A percentile compares a stretch with the other conserved stretches of the same genome.
Conservation (phyloP, 2,888 invertebrate genomes). For the Oligia strigilis region DNA sequence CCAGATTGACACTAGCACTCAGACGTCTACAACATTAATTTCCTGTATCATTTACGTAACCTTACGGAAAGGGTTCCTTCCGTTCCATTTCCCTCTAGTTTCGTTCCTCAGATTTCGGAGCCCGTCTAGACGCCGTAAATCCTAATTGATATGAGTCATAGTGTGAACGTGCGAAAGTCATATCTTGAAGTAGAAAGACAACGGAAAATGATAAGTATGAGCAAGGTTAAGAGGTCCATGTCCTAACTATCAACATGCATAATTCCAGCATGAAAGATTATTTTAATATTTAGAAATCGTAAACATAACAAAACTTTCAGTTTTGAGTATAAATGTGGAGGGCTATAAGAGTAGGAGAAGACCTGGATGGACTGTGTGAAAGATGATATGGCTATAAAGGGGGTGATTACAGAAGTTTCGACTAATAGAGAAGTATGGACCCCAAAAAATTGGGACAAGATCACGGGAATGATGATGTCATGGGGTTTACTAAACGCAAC, state of each 20-base stretch:
- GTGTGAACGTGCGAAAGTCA: not conserved
- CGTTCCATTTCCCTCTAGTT: slow-evolving; percentile 26
- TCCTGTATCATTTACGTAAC: slow-evolving; percentile 37
- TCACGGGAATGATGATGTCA: not conserved
- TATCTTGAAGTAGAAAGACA: slow-evolving; percentile 14
- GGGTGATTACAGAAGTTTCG: not conserved
- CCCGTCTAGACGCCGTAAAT: slow-evolving; percentile 45
- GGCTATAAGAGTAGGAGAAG: not conserved
- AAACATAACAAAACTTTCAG: not conserved
- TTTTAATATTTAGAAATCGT: not conserved
- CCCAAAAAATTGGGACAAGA: too few species aligned
- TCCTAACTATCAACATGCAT: slow-evolving; percentile 1
- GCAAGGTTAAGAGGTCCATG: slow-evolving; percentile 23
- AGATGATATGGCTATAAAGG: not conserved
- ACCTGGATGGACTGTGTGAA: not conserved
- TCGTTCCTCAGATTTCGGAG: slow-evolving; percentile 11
- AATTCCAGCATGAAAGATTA: not conserved
- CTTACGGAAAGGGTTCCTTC: slow-evolving; percentile 23
- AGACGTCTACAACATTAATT: slow-evolving; percentile 46
- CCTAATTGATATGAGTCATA: slow-evolving; percentile 45
- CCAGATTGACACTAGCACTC: slow-evolving; percentile 24
- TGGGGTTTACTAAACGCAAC: not conserved
- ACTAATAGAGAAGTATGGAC: not conserved
- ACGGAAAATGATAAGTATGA: slow-evolving; percentile 17
- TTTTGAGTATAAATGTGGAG: not conserved